Evolutionary conservation across 2,797 vertebrate species (phyloP).

Genomic region (Sebastes steindachneri): DNA sequence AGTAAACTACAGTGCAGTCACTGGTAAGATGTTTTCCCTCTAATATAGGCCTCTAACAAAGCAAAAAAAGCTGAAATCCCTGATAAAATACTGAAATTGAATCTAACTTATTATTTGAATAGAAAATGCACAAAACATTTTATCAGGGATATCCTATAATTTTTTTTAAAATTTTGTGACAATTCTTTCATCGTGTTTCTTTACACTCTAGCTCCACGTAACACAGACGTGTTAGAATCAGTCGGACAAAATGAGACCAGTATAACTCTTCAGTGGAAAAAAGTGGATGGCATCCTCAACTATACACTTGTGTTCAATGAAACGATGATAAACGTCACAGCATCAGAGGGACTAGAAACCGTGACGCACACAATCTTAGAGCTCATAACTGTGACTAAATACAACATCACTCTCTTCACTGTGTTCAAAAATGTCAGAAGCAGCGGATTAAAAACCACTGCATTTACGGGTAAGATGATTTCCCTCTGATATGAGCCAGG

Average conservation of each 20-base stretch:
- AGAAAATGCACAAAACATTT: neutral
- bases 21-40: neutral
- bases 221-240: accelerated
- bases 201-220: neutral
- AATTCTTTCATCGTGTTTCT: neutral
- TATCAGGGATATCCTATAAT: neutral
- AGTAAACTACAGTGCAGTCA: neutral
- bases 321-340: accelerated
- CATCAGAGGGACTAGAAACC: accelerated
- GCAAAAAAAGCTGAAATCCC: neutral
- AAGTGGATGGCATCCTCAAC: neutral
- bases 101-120: neutral
- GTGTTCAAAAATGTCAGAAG: conserved; percentile 11
- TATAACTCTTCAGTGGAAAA: conserved; percentile 58
- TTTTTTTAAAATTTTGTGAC: neutral
- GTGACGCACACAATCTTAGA: accelerated
- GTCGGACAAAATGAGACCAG: neutral
- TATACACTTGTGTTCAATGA: conserved; percentile 20
- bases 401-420: conserved; percentile 44
- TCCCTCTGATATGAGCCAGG: too few species aligned
- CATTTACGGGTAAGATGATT: conserved; percentile 41
- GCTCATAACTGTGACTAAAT: conserved; percentile 24
- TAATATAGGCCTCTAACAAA: accelerated
- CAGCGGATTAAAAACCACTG: conserved; percentile 21
- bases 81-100: neutral